Percentiles rank a stretch among this genome's conserved stretches.
Evolutionary conservation across 2,888 invertebrate genomes (phyloP).

Genomic region (Scaptomyza caliginosa): DNA sequence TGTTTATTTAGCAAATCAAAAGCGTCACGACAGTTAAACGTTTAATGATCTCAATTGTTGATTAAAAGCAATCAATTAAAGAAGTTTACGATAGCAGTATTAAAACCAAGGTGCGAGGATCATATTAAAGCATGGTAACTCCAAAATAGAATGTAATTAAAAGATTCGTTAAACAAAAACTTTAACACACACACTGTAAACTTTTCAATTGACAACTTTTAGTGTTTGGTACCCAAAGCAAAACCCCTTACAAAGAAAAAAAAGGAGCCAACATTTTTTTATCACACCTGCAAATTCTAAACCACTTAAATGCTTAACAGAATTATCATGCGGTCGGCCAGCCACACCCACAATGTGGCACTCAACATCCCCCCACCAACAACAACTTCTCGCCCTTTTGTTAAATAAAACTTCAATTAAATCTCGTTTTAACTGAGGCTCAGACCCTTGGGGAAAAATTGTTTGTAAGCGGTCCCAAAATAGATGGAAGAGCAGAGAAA

Average conservation of each 20-base stretch:
- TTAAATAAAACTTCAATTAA: conserved; percentile 77
- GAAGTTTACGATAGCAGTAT: conserved; percentile 2
- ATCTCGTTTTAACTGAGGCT: conserved; percentile 60
- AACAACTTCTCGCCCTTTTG: conserved; percentile 47
- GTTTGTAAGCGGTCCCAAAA: conserved; percentile 56
- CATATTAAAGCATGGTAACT: neutral
- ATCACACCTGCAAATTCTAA: conserved; percentile 71
- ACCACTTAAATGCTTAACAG: conserved; percentile 78
- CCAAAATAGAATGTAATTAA: no score
- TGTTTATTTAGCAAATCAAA: conserved; percentile 34
- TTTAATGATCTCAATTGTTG: conserved; percentile 16
- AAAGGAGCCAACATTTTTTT: conserved; percentile 24
- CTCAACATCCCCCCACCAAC: conserved; percentile 2
- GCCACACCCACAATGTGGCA: conserved; percentile 35
- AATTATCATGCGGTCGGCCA: conserved; percentile 66
- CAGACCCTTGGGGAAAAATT: conserved; percentile 40
- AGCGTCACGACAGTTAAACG: conserved; percentile 14
- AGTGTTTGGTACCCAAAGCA: conserved; percentile 28
- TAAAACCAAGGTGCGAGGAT: neutral
- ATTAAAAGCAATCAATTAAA: conserved; percentile 54
- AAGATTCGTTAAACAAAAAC: conserved; percentile 32
- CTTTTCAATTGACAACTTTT: conserved; percentile 77
- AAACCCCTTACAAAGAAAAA: conserved; percentile 6
- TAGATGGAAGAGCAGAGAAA: conserved; percentile 45
- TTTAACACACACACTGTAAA: conserved; percentile 27